Evolutionary conservation across 2,888 invertebrate genomes (phyloP).

Genomic region (Limenitis camilla): DNA sequence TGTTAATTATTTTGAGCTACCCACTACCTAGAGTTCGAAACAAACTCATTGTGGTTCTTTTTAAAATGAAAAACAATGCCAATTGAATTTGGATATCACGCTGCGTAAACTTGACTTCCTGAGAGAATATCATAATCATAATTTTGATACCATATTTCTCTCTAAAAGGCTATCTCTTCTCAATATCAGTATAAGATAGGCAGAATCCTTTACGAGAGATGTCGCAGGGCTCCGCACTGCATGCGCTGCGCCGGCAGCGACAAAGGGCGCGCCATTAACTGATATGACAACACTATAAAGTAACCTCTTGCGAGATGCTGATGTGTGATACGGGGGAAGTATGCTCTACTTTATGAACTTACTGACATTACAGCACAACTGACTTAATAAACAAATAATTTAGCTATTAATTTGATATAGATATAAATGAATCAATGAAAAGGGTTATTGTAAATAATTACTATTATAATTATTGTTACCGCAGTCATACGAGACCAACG

Average conservation of each 20-base stretch:
- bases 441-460: too few relatives aligned
- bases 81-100: neutral
- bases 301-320: slow-evolving; percentile 54
- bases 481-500: too few relatives aligned
- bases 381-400: too few relatives aligned
- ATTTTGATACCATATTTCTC: neutral
- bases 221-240: slow-evolving; percentile 40
- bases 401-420: too few relatives aligned
- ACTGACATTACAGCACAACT: too few relatives aligned
- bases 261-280: slow-evolving; percentile 62
- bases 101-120: neutral
- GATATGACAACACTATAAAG: slow-evolving; percentile 71
- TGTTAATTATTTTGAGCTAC: too few relatives aligned
- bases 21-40: too few relatives aligned
- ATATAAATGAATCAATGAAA: too few relatives aligned
- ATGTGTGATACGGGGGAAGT: slow-evolving; percentile 29
- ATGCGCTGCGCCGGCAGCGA: slow-evolving; percentile 39
- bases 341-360: slow-evolving; percentile 38
- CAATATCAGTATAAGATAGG: slow-evolving; percentile 8
- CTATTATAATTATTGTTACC: too few relatives aligned
- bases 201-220: slow-evolving; percentile 25
- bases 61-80: neutral
- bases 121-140: neutral
- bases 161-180: neutral
- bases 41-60: neutral